Base-by-base conservation (phyloP, 2,888 invertebrate genomes). In the Danaus chrysippus region DNA sequence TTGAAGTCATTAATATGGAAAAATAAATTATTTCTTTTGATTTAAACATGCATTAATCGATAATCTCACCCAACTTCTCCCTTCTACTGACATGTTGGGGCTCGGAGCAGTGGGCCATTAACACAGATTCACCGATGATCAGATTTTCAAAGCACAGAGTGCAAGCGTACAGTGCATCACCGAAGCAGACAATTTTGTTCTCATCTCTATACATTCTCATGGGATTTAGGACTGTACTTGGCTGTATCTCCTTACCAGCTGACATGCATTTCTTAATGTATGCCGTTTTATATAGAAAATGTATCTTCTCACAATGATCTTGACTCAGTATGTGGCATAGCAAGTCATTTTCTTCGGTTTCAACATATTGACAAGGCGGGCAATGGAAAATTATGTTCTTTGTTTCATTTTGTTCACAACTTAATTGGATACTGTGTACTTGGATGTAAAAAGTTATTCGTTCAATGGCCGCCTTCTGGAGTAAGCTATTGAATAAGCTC, bases 131-230 rank as follows among this genome's bases (percentile, higher is more conserved):
- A 0, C 91, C 91, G 0, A 85, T 68, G 0, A 91, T 91, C 6
- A 80, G 64, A 68, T 83, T 87, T 55, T 89, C 90, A 59, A 91
- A 89, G 70, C 91, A 91, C 1, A 91, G 68, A 0, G 91, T 81
- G 59, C 91, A 91, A 8, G 91, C 91, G 2, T 86, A 91, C 68
- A 82, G 67, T 0, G 86, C 86, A 70, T 91, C 89, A 0, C 91
- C 91, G 1, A 91, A 91, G 61, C 91, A 91, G 0, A 91, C 90
- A 43, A 91, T 87, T 68, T 91, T 91, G 67, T 91, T 91, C 1
- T 82, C 83, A 79, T 91, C 91, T 1, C 91, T 66, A 49, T 91
- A 91, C 83, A 88, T 81, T n/a, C 64, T 87, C 91, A 91, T 91
- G 0, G 91, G 81, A 58, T 91, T 91, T 1, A 91, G 67, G 0